Conservation (phyloP, 2,113 vertebrate species). For the Morphnarchus princeps region DNA sequence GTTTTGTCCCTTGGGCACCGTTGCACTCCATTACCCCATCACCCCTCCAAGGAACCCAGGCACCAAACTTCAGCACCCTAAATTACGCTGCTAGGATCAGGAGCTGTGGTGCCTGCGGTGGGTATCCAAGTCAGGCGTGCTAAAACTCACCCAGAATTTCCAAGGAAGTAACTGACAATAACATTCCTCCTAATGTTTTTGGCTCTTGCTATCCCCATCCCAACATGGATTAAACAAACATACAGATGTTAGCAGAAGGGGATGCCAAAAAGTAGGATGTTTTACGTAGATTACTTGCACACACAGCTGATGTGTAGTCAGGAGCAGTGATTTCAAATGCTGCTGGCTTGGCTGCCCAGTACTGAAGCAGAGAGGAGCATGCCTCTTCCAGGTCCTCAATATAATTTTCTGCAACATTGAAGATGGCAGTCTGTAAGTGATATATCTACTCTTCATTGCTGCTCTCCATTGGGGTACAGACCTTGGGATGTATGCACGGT, state of each 20-base stretch:
- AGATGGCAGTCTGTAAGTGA: background rate
- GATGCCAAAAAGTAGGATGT: background rate
- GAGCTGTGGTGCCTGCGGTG: background rate
- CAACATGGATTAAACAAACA: background rate
- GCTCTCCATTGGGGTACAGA: background rate
- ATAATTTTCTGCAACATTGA: background rate
- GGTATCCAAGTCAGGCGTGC: background rate
- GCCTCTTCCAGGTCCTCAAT: background rate
- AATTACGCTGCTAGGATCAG: background rate
- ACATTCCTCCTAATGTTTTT: background rate
- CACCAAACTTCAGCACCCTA: background rate
- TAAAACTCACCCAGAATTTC: background rate
- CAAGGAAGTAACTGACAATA: background rate
- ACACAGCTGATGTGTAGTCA: background rate
- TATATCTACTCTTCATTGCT: background rate
- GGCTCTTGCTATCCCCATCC: background rate
- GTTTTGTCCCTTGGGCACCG: rapidly evolving
- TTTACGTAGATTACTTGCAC: background rate
- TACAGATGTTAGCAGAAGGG: background rate
- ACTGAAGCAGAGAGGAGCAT: background rate
- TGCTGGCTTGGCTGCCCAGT: background rate
- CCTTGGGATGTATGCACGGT: background rate
- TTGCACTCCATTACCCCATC: background rate
- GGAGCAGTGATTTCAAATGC: background rate
- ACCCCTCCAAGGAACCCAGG: background rate